Percentiles rank a stretch among this genome's conserved stretches.
These are phyloP conservation scores for Melolontha melolontha DNA, from an alignment of 2,888 invertebrate species.

Conservation along the genomic window DNA sequence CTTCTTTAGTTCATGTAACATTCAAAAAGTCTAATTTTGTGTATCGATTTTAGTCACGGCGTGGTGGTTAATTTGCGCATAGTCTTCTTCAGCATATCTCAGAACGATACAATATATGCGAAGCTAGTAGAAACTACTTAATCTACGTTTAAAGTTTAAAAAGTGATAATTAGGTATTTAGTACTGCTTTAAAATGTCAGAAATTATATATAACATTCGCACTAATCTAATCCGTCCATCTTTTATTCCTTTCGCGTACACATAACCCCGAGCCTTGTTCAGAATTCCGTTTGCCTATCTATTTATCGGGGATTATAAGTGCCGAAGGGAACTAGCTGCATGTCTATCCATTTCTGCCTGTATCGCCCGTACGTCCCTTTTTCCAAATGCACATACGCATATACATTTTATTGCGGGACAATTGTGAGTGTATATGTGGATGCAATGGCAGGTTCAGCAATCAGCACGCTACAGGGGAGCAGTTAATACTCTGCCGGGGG, in stretches of 20 bases:
- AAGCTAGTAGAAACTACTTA: too few species aligned
- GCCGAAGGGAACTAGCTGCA: constrained; percentile 28
- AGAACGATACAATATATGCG: too few species aligned
- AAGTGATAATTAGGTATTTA: background rate
- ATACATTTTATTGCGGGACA: constrained; percentile 50
- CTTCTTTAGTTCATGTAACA: too few species aligned
- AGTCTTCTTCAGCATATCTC: too few species aligned
- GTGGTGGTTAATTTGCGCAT: too few species aligned
- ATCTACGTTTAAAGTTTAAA: too few species aligned
- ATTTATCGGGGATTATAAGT: constrained; percentile 33
- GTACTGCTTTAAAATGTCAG: background rate
- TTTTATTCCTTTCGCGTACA: constrained; percentile 21
- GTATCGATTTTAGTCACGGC: too few species aligned
- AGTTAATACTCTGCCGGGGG: constrained; percentile 59
- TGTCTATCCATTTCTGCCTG: constrained; percentile 25
- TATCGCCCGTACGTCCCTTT: background rate
- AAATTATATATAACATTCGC: constrained; percentile 5
- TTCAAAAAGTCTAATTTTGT: too few species aligned
- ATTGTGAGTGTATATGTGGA: constrained; percentile 50
- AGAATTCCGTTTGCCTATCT: constrained; percentile 27
- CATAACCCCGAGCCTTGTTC: constrained; percentile 16
- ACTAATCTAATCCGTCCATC: constrained; percentile 4
- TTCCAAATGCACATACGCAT: constrained; percentile 34
- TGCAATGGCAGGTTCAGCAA: constrained; percentile 52
- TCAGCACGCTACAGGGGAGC: constrained; percentile 56